Conservation (phyloP, 2,113 vertebrate species). For the Crotalus tigris region DNA sequence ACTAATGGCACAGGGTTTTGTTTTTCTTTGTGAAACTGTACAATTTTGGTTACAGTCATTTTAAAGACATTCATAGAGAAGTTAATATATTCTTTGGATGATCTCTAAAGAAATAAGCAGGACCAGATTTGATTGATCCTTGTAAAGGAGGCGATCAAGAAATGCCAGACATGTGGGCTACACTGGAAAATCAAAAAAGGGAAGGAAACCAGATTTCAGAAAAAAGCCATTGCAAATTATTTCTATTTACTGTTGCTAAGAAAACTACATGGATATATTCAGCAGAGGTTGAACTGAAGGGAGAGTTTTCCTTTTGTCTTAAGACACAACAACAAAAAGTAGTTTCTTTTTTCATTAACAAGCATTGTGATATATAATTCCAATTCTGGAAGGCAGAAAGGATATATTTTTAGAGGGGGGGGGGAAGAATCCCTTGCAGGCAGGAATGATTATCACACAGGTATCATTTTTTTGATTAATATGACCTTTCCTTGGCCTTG, state of each 20-base stretch:
- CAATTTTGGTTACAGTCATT: background rate
- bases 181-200: background rate
- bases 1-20: background rate
- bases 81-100: background rate
- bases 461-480: conserved; percentile 11
- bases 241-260: background rate
- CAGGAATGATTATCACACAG: background rate
- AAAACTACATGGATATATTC: background rate
- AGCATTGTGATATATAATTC: background rate
- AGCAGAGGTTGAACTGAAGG: background rate
- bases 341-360: background rate
- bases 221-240: background rate
- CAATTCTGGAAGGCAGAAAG: background rate
- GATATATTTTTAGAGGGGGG: background rate
- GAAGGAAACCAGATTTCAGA: background rate
- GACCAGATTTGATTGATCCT: background rate
- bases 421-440: background rate
- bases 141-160: background rate
- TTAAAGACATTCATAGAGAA: background rate
- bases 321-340: background rate
- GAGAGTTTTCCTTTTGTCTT: background rate
- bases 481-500: conserved; percentile 4
- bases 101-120: background rate
- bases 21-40: background rate
- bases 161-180: background rate